Percentiles rank a stretch among this genome's conserved stretches.
These are phyloP conservation scores for Listronotus oregonensis DNA, from an alignment of 1,140 invertebrate genomes.

Conservation along the genomic window DNA sequence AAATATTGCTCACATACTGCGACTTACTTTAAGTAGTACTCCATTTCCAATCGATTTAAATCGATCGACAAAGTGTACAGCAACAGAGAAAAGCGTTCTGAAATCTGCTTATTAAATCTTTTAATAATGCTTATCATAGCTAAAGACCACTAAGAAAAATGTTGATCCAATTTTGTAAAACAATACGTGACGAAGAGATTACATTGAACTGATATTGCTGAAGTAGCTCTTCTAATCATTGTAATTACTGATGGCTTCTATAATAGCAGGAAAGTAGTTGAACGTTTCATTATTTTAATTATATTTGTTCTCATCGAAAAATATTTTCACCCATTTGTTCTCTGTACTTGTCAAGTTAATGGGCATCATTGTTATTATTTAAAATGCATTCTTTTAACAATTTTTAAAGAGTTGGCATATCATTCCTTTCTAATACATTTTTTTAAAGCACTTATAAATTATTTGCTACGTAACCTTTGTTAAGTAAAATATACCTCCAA, in stretches of 20 bases:
- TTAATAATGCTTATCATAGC: slow-evolving; percentile 14
- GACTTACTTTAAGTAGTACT: not conserved
- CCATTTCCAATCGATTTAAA: slow-evolving; percentile 5
- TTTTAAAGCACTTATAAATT: not conserved
- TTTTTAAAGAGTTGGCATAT: no score
- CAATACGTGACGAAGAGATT: slow-evolving; percentile 12
- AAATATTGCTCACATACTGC: slow-evolving; percentile 7
- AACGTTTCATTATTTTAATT: slow-evolving; percentile 17
- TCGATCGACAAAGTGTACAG: slow-evolving; percentile 6
- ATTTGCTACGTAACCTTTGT: no score
- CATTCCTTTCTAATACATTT: not conserved
- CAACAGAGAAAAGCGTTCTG: slow-evolving; percentile 5
- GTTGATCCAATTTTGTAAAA: slow-evolving; percentile 13
- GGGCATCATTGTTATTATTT: no score
- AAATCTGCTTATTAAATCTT: slow-evolving; percentile 14
- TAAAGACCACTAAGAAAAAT: not conserved
- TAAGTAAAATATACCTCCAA: no score
- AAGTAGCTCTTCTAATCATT: slow-evolving; percentile 18
- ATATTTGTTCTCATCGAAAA: slow-evolving; percentile 7
- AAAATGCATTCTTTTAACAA: no score
- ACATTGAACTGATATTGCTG: slow-evolving; percentile 7
- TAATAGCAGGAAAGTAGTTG: slow-evolving; percentile 19
- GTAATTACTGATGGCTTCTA: slow-evolving; percentile 16
- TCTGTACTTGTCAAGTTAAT: no score
- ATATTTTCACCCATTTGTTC: not conserved